Base-by-base conservation (phyloP, 1,140 invertebrate genomes). In the Hypothenemus hampei region DNA sequence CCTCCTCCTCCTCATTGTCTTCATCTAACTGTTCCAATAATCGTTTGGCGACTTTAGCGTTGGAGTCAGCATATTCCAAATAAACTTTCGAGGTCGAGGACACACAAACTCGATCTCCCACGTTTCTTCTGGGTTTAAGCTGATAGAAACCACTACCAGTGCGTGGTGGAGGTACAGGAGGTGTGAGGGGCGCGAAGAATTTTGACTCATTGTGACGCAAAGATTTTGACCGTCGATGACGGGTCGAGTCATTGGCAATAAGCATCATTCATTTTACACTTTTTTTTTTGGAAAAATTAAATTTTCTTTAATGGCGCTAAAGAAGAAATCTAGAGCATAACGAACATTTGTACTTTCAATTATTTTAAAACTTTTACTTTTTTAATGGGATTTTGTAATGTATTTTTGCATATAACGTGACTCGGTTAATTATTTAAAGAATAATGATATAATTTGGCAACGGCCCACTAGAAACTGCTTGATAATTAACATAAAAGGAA, bases 41-140 rank as follows among this genome's bases (percentile, higher is more conserved):
- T 16, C 43, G 16, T 16, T 46, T 24, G 4, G 51, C n/a, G 13
- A 11, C 19, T 29, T 37, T 40, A 15, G 31, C 19, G 11, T 54
- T 54, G 13, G 4, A 18, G 35, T 46, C 56, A 18, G 16, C 24
- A 39, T 62, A 37, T 46, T 59, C 13, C 59, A 52, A 16, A 40
- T 63, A 64, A 4, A 71, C 57, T 37, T 50, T 55, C 4, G 68
- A 65, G 8, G 64, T 48, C 0, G 67, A 70, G 15, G 67, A 61
- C 4, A 71, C 60, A 35, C 47, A 65, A 7, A 71, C 68, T 15
- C 41, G 52, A 54, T 71, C 69, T 7, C 63, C 69, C 16, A 71
- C 63, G 44, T 69, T 59, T 54, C 63, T 61, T 20, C 68, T 51
- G 21, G 63, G 58, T 55, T 37, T 46, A n/a, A n/a, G n/a, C 3